Evolutionary conservation across 1,140 invertebrate species (phyloP).

Genomic region (Pseudomyrmex pallidus): DNA sequence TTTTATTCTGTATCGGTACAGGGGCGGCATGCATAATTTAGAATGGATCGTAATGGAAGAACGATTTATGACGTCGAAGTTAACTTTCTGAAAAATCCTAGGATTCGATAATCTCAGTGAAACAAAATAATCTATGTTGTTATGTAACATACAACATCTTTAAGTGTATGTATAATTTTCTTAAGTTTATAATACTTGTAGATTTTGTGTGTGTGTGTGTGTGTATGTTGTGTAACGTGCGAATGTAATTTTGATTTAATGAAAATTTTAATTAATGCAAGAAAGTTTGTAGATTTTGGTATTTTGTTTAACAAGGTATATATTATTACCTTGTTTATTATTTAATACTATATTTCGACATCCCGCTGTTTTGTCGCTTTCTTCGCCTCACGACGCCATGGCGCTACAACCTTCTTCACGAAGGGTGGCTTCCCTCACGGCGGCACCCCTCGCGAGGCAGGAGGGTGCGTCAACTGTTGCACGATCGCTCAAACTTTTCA

Average conservation of each 20-base stretch:
- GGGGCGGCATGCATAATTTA: not conserved
- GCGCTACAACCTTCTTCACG: constrained; percentile 26
- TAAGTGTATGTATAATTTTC: not conserved
- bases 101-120: not conserved
- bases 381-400: constrained; percentile 15
- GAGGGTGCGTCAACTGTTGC: constrained; percentile 79
- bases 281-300: not conserved
- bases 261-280: not conserved
- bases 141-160: not conserved
- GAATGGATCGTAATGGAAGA: constrained; percentile 5
- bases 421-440: constrained; percentile 25
- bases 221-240: not conserved
- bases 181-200: not conserved
- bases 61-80: constrained; percentile 24
- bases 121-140: no score
- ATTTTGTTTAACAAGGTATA: not conserved
- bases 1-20: constrained; percentile 23
- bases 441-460: constrained; percentile 34
- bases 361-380: not conserved
- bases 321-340: not conserved
- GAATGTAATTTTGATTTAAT: constrained; percentile 21
- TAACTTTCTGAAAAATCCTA: not conserved
- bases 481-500: constrained; percentile 78
- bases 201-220: no score
- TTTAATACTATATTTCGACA: constrained; percentile 7